phyloP scores from a whole-genome alignment of 1,140 invertebrate genomes.

The Oedothorax gibbosus region DNA sequence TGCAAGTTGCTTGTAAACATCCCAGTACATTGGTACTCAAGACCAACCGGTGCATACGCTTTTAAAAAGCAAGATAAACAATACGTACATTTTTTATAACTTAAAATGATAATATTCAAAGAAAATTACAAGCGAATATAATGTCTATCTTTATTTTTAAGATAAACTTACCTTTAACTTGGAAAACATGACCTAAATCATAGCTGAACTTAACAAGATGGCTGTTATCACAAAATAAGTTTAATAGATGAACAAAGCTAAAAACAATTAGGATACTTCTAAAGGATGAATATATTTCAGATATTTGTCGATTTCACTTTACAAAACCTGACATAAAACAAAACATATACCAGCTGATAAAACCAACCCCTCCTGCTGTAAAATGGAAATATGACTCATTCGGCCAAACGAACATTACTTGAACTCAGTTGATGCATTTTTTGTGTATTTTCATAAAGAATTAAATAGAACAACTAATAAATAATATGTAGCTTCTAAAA shows the following conservation, averaged over 20 bases:
- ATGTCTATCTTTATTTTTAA: not conserved
- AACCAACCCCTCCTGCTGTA: conserved; percentile 17
- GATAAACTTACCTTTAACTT: conserved; percentile 31
- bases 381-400: conserved; percentile 22
- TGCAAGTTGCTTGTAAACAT: too few relatives aligned
- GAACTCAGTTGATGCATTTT: too few relatives aligned
- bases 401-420: not conserved
- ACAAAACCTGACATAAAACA: conserved; percentile 25
- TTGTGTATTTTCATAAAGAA: too few relatives aligned
- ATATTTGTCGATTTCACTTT: not conserved
- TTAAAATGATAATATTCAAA: too few relatives aligned
- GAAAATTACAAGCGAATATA: not conserved
- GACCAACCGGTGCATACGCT: too few relatives aligned
- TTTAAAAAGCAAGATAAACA: too few relatives aligned
- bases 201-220: conserved; percentile 1
- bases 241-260: not conserved
- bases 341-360: conserved; percentile 20
- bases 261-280: too few relatives aligned
- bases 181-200: conserved; percentile 53
- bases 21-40: too few relatives aligned
- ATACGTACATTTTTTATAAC: too few relatives aligned
- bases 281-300: not conserved
- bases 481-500: too few relatives aligned
- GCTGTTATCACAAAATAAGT: not conserved
- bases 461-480: too few relatives aligned